Conservation (phyloP, 2,113 vertebrate species). For the Ceyx cyanopectus region DNA sequence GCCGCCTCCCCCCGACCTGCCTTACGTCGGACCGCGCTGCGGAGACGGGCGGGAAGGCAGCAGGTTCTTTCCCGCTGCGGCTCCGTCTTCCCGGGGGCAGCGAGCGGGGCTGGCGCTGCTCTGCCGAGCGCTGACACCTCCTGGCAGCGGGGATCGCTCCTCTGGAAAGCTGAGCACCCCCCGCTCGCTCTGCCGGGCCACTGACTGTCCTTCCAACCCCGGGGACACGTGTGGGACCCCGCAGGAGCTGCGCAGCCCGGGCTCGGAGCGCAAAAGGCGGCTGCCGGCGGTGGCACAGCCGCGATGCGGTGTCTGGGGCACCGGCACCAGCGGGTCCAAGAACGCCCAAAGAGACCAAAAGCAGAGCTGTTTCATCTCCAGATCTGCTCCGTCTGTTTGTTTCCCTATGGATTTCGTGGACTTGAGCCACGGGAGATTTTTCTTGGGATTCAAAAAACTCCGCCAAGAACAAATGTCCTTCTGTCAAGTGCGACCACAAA, state of each 20-base stretch:
- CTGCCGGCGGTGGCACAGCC: not conserved
- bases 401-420: not conserved
- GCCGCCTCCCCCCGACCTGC: not conserved
- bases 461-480: not conserved
- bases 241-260: not conserved
- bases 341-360: not conserved
- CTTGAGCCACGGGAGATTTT: not conserved
- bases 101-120: not conserved
- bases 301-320: not conserved
- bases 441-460: not conserved
- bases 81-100: not conserved
- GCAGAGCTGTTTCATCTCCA: not conserved
- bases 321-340: not conserved
- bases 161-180: rapidly evolving
- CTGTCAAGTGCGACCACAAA: not conserved
- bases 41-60: not conserved
- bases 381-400: not conserved
- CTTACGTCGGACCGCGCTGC: rapidly evolving
- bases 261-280: not conserved
- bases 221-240: rapidly evolving
- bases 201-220: not conserved
- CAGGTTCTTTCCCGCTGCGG: not conserved
- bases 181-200: rapidly evolving
- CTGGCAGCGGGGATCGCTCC: not conserved
- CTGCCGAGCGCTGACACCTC: not conserved